Conservation (phyloP, 2,888 invertebrate genomes). For the Anaspis maculata region DNA sequence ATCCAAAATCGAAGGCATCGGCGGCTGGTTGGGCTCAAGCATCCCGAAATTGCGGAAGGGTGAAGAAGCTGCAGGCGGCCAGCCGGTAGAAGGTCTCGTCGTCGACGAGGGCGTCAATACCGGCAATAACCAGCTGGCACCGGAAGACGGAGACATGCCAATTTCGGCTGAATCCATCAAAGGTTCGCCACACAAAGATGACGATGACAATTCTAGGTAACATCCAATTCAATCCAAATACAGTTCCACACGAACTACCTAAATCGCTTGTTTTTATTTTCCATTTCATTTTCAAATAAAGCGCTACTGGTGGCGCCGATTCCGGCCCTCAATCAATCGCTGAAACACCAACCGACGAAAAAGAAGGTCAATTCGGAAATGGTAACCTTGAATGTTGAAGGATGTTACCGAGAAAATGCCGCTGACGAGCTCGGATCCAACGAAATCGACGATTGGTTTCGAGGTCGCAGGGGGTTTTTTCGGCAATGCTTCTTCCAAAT, state of each 20-base stretch:
- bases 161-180: slow-evolving; percentile 43
- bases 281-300: slow-evolving; percentile 31
- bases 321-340: slow-evolving; percentile 75
- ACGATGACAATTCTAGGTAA: slow-evolving; percentile 84
- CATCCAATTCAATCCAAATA: slow-evolving; percentile 1
- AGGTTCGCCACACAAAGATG: slow-evolving; percentile 48
- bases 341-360: slow-evolving; percentile 72
- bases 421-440: too few species aligned
- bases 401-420: too few species aligned
- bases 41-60: slow-evolving; percentile 69
- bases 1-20: slow-evolving; percentile 78
- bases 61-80: slow-evolving; percentile 44
- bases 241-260: neutral
- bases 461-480: too few species aligned
- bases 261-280: slow-evolving; percentile 2
- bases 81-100: slow-evolving; percentile 11
- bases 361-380: slow-evolving; percentile 70
- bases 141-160: slow-evolving; percentile 42
- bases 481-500: too few species aligned
- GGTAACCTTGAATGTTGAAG: slow-evolving; percentile 44
- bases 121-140: slow-evolving; percentile 31
- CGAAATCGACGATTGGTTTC: too few species aligned
- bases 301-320: slow-evolving; percentile 86
- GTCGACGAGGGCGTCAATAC: too few species aligned
- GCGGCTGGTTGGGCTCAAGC: slow-evolving; percentile 63